Conservation (phyloP, 1,140 invertebrate species). For the Pseudachorutes palmiensis region DNA sequence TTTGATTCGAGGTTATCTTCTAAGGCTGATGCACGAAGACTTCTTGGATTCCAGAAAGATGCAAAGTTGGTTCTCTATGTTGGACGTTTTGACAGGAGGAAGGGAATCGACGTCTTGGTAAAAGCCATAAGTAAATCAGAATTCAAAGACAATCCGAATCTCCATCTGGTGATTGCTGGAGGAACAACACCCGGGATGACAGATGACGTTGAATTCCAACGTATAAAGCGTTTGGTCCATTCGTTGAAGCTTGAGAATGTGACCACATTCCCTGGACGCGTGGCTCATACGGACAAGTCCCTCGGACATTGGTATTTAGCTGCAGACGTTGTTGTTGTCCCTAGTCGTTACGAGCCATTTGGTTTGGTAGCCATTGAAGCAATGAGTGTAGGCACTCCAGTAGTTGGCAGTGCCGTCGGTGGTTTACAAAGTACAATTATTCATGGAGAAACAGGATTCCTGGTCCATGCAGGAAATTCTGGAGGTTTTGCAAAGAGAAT, state of each 20-base stretch:
- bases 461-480: background rate
- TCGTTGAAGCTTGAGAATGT: background rate
- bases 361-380: background rate
- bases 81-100: background rate
- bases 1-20: background rate
- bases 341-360: constrained; percentile 1
- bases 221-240: background rate
- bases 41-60: background rate
- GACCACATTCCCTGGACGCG: background rate
- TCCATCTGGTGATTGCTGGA: background rate
- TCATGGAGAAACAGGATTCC: background rate
- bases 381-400: background rate
- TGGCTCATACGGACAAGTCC: background rate
- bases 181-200: background rate
- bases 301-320: background rate
- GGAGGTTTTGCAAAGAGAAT: background rate
- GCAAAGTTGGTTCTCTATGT: background rate
- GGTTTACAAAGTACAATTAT: background rate
- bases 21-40: background rate
- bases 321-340: background rate
- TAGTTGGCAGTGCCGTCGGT: background rate
- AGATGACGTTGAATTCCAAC: background rate
- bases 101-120: background rate
- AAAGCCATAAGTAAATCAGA: background rate
- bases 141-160: background rate